Base-by-base conservation (phyloP, 1,140 invertebrate genomes). In the Heliconius himera region DNA sequence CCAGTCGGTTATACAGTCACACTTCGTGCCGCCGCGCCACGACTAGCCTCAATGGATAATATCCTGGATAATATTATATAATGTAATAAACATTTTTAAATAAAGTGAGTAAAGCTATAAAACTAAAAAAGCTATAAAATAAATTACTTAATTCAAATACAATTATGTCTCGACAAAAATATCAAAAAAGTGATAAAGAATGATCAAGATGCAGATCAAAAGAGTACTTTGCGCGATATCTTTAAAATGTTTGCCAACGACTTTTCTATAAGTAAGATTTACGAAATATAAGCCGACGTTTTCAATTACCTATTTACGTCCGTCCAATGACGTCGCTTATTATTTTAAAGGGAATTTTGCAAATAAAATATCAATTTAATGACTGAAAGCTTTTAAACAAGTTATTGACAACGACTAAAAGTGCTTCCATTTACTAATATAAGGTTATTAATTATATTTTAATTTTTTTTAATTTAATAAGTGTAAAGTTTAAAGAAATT, bases 231-330 rank as follows among this genome's bases (percentile, higher is more conserved):
- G 70, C 22, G 36, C 71, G 74, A 80, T 80, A 73, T 46, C 78
- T 73, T 71, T 73, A 20, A 76, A 80, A 73, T 76, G 38, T 76
- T 80, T 80, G 71, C 54, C 22, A 73, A 84, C 75, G 78, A 51
- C 82, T 80, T 82, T 77, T 81, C 41, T 80, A 78, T 75, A 80
- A 80, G 20, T 84, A 54, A 82, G 46, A 80, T 73, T 81, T 81
- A 81, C 46, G 22, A 49, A 75, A 72, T 46, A 71, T 70, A 81
- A 81, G 79, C 73, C 51, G 78, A 76, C 77, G 76, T 81, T 81
- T 82, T 80, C 78, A 80, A 77, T 82, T 82, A 79, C 74, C 80
- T 74, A 76, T 76, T 71, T 54, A 49, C 71, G 70, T 76, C 18
- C 29, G 36, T 72, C 20, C 26, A 66, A 66, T 29, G 60, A 66